Evolutionary conservation across 2,113 vertebrate genomes (phyloP), one percentile per base, ranked within the genome.

Genomic region (Raja brachyura): DNA sequence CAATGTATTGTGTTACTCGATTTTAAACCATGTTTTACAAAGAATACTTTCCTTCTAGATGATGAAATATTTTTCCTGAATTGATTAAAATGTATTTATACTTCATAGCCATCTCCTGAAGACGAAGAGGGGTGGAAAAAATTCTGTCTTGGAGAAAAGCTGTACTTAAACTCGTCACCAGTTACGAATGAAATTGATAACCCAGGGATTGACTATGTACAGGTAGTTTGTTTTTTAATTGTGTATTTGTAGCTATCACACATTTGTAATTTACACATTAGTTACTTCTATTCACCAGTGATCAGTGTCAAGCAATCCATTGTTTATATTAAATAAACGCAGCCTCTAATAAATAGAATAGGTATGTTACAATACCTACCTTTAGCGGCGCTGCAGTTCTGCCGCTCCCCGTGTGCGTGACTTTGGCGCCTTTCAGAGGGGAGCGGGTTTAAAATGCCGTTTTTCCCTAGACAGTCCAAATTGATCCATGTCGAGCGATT

Each of bases 121-220:
- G 98, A 99, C 95, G 99, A 99, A 93, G 98, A 99, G 94, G 98
- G 97, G 83, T 99, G 99, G 99, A 98, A 96, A 95, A 98, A 96
- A 94, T 99, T 99, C 94, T 99, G 98, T 96, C 95, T 99, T 28
- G 99, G 99, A 93, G 97, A 98, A 95, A 97, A 93, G 66, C 22
- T 97, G 93, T 97, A 96, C 94, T 95, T 94, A 92, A 96, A 95
- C 81, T 86, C 94, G 48, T 93, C 88, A 93, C 93, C 95, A 78
- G 88, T 95, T 93, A 95, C 95, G 90, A 94, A 93, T 93, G 95
- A 96, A 93, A 96, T 93, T 66, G 78, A 93, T 68, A 93, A 94
- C 94, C 95, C 96, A 93, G 97, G 97, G 93, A 96, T 99, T 28
- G 98, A 99, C 96, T 99, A 98, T 92, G 94, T 96, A 73, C 98